phyloP scores from a whole-genome alignment of 2,888 invertebrate genomes.

The Phymatocera aterrima region DNA sequence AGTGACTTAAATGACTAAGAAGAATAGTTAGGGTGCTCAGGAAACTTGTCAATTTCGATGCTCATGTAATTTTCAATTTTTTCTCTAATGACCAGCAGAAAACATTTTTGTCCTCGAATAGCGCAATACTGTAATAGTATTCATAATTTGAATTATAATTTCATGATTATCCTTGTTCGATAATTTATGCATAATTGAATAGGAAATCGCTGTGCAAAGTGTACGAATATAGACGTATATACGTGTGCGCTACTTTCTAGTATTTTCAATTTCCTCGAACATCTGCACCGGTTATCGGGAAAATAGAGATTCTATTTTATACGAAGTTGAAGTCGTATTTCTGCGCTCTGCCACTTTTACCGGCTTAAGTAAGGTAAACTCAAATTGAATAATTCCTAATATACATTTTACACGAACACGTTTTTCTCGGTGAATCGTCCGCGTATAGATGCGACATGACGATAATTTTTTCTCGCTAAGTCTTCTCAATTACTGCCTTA shows the following conservation, averaged over 20 bases:
- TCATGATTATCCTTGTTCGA: neutral
- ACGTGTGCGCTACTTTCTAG: neutral
- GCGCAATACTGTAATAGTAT: constrained; percentile 1
- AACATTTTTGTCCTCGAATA: too few species aligned
- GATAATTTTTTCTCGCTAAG: neutral
- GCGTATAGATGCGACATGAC: neutral
- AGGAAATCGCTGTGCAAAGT: neutral
- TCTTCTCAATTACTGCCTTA: neutral
- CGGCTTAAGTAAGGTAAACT: neutral
- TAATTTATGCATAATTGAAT: neutral
- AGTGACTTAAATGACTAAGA: constrained; percentile 42
- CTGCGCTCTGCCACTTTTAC: neutral
- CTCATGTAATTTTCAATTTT: too few species aligned
- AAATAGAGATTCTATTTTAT: constrained; percentile 32
- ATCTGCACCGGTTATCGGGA: constrained; percentile 18
- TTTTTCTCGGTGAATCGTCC: neutral
- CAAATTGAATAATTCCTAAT: constrained; percentile 33
- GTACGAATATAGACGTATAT: neutral
- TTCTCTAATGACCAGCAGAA: too few species aligned
- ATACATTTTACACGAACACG: neutral
- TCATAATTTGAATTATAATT: neutral
- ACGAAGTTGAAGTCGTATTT: constrained; percentile 4
- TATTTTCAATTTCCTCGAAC: constrained; percentile 31
- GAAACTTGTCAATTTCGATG: too few species aligned
- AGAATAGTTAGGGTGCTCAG: too few species aligned